Base-by-base conservation (phyloP, 2,888 invertebrate species). In the Sympetrum striolatum region DNA sequence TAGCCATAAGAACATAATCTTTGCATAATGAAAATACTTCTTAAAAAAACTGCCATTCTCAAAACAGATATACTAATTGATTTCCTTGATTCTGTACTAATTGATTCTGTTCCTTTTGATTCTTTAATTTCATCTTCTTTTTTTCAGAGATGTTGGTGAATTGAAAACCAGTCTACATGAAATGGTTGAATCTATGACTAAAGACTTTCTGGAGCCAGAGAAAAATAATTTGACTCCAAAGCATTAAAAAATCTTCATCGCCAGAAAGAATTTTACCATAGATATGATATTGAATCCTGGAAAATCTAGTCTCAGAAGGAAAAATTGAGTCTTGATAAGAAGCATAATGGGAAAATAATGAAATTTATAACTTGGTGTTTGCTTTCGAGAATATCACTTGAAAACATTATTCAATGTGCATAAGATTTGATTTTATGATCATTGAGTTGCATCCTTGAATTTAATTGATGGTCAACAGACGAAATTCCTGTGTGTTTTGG, bases 201-300 rank as follows among this genome's bases (percentile, higher is more conserved):
- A 96, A 31, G 97, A 98, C 93, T 96, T 98, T 92, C 95, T 98
- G 90, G 96, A 98, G 93, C 98, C 98, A 0, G 94, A 95, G 92
- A 93, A 95, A 92, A 96, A 98, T 93, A 94, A 95, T 37, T 94
- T 97, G 25, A 94, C 95, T 92, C 93, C 95, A 39, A 93, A 93
- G 90, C 90, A 44, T 35, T 64, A 25, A 81, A 35, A 15, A n/a
- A 60, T 37, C 15, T n/a, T 60, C 60, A 35, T 60, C n/a, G 37
- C 12, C 10, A 86, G 12, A 37, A 60, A 37, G 58, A 64, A n/a
- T 37, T 86, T 35, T 60, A 64, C 86, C 60, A 86, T 80, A 18
- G n/a, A 15, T 37, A 60, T 86, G 60, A 37, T 86, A 60, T 37
- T 53, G 60, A 86, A 31, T 86, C 60, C 86, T 86, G 60, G 37